Evolutionary conservation across 1,140 invertebrate species (phyloP).

Genomic region (Diabrotica undecimpunctata): DNA sequence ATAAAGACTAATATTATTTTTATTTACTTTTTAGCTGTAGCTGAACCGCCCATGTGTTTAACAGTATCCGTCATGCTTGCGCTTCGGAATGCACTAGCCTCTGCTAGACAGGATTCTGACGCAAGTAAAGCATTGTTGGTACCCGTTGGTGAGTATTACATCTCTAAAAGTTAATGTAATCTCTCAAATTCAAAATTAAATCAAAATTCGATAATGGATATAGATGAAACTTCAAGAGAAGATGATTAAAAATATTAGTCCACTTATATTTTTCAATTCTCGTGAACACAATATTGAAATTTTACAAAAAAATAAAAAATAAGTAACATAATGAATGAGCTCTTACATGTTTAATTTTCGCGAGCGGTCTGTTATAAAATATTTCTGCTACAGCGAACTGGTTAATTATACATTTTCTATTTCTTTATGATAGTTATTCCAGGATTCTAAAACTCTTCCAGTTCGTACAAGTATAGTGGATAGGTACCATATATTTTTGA

Average conservation of each 20-base stretch:
- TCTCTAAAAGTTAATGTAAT: not conserved
- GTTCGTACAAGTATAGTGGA: too few relatives aligned
- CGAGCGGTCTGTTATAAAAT: too few relatives aligned
- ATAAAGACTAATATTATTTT: not conserved
- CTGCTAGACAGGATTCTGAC: conserved; percentile 60
- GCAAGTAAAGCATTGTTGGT: conserved; percentile 44
- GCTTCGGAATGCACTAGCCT: conserved; percentile 65
- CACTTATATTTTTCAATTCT: too few relatives aligned
- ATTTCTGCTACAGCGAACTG: too few relatives aligned
- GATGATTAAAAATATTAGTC: not conserved
- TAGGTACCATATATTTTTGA: too few relatives aligned
- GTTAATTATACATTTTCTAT: too few relatives aligned
- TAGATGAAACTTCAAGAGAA: not conserved
- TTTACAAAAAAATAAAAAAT: too few relatives aligned
- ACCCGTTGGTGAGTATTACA: conserved; percentile 39
- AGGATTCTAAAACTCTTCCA: too few relatives aligned
- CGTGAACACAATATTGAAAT: too few relatives aligned
- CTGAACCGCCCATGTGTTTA: conserved; percentile 76
- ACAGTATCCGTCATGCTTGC: conserved; percentile 63
- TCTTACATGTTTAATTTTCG: too few relatives aligned
- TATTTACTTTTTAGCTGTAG: conserved; percentile 56
- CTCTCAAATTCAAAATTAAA: not conserved
- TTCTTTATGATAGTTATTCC: too few relatives aligned
- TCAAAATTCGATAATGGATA: not conserved
- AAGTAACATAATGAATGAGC: too few relatives aligned